These are phyloP conservation scores for Encarsia formosa DNA, from an alignment of 2,888 invertebrate species.

Conservation along the genomic window DNA sequence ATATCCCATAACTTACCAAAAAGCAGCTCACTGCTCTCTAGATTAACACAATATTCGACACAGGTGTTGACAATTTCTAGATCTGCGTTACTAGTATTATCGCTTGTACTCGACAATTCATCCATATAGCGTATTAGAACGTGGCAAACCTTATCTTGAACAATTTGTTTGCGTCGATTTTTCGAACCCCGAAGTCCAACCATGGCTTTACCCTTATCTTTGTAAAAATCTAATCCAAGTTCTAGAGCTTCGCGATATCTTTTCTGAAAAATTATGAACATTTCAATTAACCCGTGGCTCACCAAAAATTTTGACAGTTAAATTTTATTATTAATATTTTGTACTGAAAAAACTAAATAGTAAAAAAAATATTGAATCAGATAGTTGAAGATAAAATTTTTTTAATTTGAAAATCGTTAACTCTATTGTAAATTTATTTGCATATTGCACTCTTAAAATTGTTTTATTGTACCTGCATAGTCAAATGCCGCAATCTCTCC, in stretches of 20 bases:
- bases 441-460: too few species aligned
- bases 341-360: neutral
- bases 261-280: conserved; percentile 49
- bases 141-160: conserved; percentile 50
- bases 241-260: conserved; percentile 59
- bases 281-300: too few species aligned
- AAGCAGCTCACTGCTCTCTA: conserved; percentile 50
- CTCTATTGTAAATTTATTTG: too few species aligned
- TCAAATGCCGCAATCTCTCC: conserved; percentile 63
- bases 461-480: conserved; percentile 53
- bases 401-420: too few species aligned
- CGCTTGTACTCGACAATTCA: conserved; percentile 39
- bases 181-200: conserved; percentile 56
- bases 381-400: too few species aligned
- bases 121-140: conserved; percentile 48
- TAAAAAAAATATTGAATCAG: neutral
- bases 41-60: conserved; percentile 48
- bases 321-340: too few species aligned
- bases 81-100: conserved; percentile 31
- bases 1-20: conserved; percentile 56
- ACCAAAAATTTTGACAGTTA: too few species aligned
- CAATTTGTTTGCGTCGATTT: conserved; percentile 50
- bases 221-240: conserved; percentile 60
- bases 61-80: conserved; percentile 43
- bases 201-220: conserved; percentile 61